These are phyloP conservation scores for Etheostoma spectabile DNA, from an alignment of 2,113 vertebrate genomes.

Conservation along the genomic window DNA sequence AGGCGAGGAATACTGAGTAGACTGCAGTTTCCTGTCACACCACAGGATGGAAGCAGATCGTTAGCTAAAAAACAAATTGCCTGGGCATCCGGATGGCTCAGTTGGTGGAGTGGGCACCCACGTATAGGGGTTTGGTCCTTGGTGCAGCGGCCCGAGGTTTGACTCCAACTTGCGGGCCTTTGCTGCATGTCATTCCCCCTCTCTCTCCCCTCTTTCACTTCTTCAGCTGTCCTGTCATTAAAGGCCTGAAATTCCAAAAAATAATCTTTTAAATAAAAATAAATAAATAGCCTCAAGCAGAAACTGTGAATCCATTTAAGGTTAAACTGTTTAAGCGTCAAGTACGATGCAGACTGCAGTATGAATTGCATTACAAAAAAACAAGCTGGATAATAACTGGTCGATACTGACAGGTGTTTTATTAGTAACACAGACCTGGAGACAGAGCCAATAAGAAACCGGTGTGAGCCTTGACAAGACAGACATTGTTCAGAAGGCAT, in stretches of 20 bases:
- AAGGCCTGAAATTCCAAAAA: no score
- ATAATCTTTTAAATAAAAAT: no score
- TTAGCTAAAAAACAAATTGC: not conserved
- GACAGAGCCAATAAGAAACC: slow-evolving; percentile 81
- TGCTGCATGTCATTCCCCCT: no score
- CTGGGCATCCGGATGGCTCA: no score
- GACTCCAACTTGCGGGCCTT: no score
- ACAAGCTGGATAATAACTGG: slow-evolving; percentile 47
- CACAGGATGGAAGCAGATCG: slow-evolving; percentile 64
- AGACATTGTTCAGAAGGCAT: slow-evolving; percentile 80
- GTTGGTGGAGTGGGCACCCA: no score
- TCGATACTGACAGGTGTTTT: slow-evolving; percentile 86
- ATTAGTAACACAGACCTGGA: slow-evolving; percentile 86
- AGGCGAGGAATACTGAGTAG: not conserved
- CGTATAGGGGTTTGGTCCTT: no score
- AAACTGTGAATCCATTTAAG: not conserved
- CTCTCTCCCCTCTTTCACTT: no score
- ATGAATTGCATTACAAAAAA: slow-evolving; percentile 27
- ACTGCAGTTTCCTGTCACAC: slow-evolving; percentile 21
- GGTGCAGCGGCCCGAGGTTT: no score
- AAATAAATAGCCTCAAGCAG: not conserved
- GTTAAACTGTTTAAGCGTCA: not conserved
- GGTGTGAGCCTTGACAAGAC: slow-evolving; percentile 79
- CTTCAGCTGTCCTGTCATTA: no score
- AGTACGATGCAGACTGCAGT: not conserved